Evolutionary conservation across 2,113 vertebrate genomes (phyloP).

Genomic region (Cariama cristata): DNA sequence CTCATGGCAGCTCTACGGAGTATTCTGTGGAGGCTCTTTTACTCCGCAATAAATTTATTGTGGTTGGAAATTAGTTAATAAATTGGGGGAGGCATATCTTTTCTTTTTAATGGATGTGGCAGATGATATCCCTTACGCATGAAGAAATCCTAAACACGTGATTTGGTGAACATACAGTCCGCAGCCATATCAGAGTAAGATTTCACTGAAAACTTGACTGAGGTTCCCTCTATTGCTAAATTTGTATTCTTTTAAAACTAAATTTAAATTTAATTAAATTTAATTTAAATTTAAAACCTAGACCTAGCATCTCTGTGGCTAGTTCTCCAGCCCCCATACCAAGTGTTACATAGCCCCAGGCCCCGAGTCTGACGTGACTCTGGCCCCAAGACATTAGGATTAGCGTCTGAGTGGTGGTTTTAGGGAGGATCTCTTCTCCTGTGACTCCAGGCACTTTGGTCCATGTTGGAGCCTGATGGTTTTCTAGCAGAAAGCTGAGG

Average conservation of each 20-base stretch:
- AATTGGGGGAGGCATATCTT: not conserved
- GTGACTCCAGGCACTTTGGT: not conserved
- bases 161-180: not conserved
- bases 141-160: not conserved
- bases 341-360: not conserved
- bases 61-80: not conserved
- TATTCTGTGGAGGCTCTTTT: not conserved
- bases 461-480: not conserved
- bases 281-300: not conserved
- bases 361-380: fast-evolving
- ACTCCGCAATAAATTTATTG: not conserved
- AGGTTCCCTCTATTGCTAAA: not conserved
- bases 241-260: not conserved
- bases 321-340: not conserved
- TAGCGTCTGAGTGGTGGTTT: not conserved
- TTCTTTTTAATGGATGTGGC: not conserved
- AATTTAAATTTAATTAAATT: not conserved
- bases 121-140: not conserved
- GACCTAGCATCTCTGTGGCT: fast-evolving
- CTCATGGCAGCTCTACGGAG: not conserved
- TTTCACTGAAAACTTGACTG: not conserved
- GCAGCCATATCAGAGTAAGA: not conserved
- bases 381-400: not conserved
- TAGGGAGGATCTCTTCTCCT: not conserved
- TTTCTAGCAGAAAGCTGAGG: not conserved